These are phyloP conservation scores for Malurus alboscapulatus DNA, from an alignment of 2,113 vertebrate genomes.

Conservation along the genomic window DNA sequence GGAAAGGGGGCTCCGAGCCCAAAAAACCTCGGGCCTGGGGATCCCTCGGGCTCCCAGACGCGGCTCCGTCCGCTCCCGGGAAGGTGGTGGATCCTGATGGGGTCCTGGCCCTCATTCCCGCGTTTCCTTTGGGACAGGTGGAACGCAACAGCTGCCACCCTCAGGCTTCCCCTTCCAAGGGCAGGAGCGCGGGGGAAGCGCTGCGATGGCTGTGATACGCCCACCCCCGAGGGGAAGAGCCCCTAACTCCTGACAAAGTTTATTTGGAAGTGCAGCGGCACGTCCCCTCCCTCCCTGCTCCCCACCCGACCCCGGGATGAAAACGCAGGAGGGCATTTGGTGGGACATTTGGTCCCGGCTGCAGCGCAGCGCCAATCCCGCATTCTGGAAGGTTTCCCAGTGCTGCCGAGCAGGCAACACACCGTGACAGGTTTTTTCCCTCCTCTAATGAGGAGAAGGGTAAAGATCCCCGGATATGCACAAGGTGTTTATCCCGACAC, in stretches of 20 bases:
- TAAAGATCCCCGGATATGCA: background rate
- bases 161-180: background rate
- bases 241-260: background rate
- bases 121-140: background rate
- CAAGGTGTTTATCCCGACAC: background rate
- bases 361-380: background rate
- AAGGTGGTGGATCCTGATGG: accelerated
- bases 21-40: accelerated
- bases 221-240: background rate
- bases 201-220: background rate
- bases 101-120: background rate
- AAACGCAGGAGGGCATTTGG: background rate
- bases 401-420: background rate
- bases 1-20: background rate
- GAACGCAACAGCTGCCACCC: background rate
- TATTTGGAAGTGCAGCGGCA: background rate
- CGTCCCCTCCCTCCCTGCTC: background rate
- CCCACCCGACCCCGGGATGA: background rate
- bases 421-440: background rate
- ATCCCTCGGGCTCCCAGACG: background rate
- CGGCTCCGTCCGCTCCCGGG: accelerated
- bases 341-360: background rate
- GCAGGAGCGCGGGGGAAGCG: background rate
- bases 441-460: background rate
- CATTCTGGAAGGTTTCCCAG: background rate